Evolutionary conservation across 2,797 vertebrate genomes (phyloP), one percentile per base, ranked within the genome.

Genomic region (Myotis planiceps): DNA sequence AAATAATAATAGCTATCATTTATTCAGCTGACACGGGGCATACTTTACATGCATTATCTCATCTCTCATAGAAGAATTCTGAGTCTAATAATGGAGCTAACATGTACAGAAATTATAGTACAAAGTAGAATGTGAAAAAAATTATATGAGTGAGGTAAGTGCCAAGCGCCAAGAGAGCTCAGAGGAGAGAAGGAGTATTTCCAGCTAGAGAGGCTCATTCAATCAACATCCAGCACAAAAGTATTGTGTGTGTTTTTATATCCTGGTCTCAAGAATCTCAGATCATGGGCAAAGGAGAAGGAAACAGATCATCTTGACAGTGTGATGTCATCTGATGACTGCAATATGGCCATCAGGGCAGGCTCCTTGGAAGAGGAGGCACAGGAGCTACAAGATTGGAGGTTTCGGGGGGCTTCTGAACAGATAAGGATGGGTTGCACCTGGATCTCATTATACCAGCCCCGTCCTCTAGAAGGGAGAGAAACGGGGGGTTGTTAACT

Each of bases 391-490:
- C 3, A 75, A 45, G 42, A 29, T 12, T 3, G n/a, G 87, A 91
- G 18, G 42, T 66, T 63, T 32, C 9, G 71, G 45, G 37, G 37
- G 21, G 27, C 51, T 85, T 93, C 69, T 84, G 32, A 71, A 27
- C 37, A 89, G 39, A 92, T 10, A 51, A 88, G 82, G 18, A 23
- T 71, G 47, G 82, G 10, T 49, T 83, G 80, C 89, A 92, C 84
- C 94, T 96, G 96, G 94, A 82, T 89, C 63, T 97, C 60, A 90
- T 96, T 95, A 96, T 51, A 86, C 32, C n/a, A 88, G 66, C 42
- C 55, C 19, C 49, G 69, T 75, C 53, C 15, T 68, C 65, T 58
- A 45, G 23, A 82, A 84, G 51, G 76, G 74, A 86, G 34, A 86
- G 45, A 87, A 71, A 87, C 34, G 63, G 51, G 79, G 42, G 29